Evolutionary conservation across 2,113 vertebrate species (phyloP), one percentile per base, ranked within the genome.

Genomic region (Pomatostomus ruficeps): DNA sequence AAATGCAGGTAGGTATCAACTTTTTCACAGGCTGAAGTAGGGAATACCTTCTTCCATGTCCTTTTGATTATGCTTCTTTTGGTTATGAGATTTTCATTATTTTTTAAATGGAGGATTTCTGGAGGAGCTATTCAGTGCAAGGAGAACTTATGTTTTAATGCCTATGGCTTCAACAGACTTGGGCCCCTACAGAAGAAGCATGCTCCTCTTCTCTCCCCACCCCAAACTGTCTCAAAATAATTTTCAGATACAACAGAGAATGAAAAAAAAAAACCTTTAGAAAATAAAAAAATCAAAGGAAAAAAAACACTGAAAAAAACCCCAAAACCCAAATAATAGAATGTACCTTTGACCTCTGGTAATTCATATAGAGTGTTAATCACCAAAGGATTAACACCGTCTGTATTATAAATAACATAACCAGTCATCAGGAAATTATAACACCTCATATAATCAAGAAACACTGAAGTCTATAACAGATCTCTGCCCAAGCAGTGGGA

Each of bases 371-470:
- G 84, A 65, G 89, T 94, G 94, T 66, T 92, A 81, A 96, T 94
- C 85, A 88, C 93, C 79, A 45, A 76, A 96, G 86, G 95, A 97
- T 93, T 96, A 97, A 93, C 91, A 95, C 73, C 36, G 68, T 61
- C 52, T n/a, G 36, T 78, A 91, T 96, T 83, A 85, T 82, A 95
- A 96, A 91, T 93, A 94, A 93, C 65, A 95, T 91, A 95, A 93
- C 40, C 67, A 88, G 79, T 85, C 92, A 88, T 83, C 89, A 73
- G 92, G 79, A 95, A 95, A 95, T 74, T 87, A 59, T 68, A 96
- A 88, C 77, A 96, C 89, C 72, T 67, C 87, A 88, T 57, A 88
- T 89, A 93, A 89, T 73, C 61, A 84, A 85, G 40, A 73, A 91
- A 66, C 58, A 87, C 62, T 46, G n/a, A 59, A 35, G 28, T 52